Evolutionary conservation across 1,140 invertebrate species (phyloP), one percentile per base, ranked within the genome.

Genomic region (Cherax destructor): DNA sequence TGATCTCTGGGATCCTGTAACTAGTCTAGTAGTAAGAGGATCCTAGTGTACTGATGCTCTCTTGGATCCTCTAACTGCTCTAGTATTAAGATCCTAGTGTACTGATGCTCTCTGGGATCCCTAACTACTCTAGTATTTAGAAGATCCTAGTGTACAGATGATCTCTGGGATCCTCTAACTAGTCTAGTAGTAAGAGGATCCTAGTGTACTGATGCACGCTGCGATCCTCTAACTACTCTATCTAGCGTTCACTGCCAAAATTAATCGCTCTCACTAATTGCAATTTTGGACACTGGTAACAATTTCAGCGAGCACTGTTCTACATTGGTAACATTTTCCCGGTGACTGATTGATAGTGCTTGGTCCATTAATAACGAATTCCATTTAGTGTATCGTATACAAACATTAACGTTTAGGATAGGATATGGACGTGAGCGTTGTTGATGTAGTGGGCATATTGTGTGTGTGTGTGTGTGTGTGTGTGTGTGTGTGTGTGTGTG

Each of bases 261-360:
- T 74, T 74, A 74, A 74, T 74, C 69, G 69, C 69, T 30, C 5
- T 21, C 21, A 74, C 69, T 74, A 74, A 74, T 74, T 74, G 24
- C 69, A 74, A 74, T 74, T 74, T 30, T 74, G 69, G 69, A 74
- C 21, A 74, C 69, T 74, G 69, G 69, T 24, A 24, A 74, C 69
- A 74, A 74, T 74, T 74, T 24, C 69, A 74, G n/a, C 24, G 69
- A 3, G 69, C 69, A 7, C 69, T 74, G 69, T 30, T 74, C n/a
- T 24, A 74, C 69, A 30, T 30, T 74, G 65, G 69, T 74, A 74
- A 74, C 21, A 74, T 24, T 24, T 74, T 24, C 24, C 24, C 69
- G 13, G 24, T 30, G 69, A 74, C 69, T 74, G 69, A 74, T 74
- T 74, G 69, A 74, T 74, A 74, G 69, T 30, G 24, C 69, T 74